Percentiles rank a stretch among this genome's conserved stretches.
Conservation (phyloP, 2,888 invertebrate genomes). For the Notocelia uddmanniana region DNA sequence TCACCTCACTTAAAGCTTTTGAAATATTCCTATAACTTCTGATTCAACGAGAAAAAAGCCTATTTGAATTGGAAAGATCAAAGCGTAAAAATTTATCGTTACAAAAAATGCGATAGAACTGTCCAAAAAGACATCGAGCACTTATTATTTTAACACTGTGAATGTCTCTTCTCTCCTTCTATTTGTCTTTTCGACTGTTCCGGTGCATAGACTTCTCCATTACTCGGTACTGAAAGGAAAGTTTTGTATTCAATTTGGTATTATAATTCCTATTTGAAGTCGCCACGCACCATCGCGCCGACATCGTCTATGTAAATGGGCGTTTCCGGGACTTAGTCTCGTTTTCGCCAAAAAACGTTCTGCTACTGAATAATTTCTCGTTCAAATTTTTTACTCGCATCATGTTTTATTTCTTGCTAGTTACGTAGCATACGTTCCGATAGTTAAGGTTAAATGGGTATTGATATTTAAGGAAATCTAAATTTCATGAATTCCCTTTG, state of each 20-base stretch:
- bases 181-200: slow-evolving; percentile 86
- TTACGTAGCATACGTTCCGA: slow-evolving; percentile 19
- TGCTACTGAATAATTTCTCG: slow-evolving; percentile 64
- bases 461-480: slow-evolving; percentile 47
- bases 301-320: slow-evolving; percentile 86
- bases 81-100: slow-evolving; percentile 83
- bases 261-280: slow-evolving; percentile 87
- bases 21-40: slow-evolving; percentile 85
- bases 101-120: slow-evolving; percentile 76
- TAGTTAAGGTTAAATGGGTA: background rate
- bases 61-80: slow-evolving; percentile 86
- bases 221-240: slow-evolving; percentile 86
- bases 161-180: slow-evolving; percentile 81
- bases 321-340: slow-evolving; percentile 81
- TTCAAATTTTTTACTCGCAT: slow-evolving; percentile 58
- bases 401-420: slow-evolving; percentile 50
- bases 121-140: slow-evolving; percentile 83
- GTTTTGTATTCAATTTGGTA: slow-evolving; percentile 87
- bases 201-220: slow-evolving; percentile 86
- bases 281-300: slow-evolving; percentile 85
- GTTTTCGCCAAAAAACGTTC: slow-evolving; percentile 74
- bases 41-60: slow-evolving; percentile 82
- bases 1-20: slow-evolving; percentile 84
- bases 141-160: slow-evolving; percentile 84
- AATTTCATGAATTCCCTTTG: slow-evolving; percentile 66